Evolutionary conservation across 2,888 invertebrate species (phyloP), one percentile per base, ranked within the genome.

Genomic region (Machimus rusticus): DNA sequence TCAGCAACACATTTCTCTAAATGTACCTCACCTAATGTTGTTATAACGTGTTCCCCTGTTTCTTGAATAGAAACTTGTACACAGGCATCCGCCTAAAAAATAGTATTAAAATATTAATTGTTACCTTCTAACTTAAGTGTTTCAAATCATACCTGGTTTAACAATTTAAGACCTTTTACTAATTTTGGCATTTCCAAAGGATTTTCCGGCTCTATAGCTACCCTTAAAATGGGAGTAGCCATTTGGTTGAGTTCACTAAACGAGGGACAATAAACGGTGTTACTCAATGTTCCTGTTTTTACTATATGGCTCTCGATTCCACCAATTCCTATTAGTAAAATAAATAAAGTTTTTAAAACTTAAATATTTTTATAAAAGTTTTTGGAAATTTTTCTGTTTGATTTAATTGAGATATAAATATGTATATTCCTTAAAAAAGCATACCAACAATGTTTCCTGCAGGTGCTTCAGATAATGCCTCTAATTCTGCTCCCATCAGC

Each of bases 21-120:
- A 93, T 99, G 99, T 1, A 99, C 97, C 93, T 99, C 99, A 0
- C 99, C 99, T 1, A 99, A 97, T 0, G 99, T 99, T 2, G 98
- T 95, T 43, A 99, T 94, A 1, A 99, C 97, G 91, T 98, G 96
- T 91, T 99, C 99, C 0, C 99, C 99, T 0, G 97, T 98, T 91
- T 98, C 97, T 92, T 99, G 98, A 19, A 99, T 94, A 0, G 96
- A 93, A 1, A 98, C 96, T 92, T 97, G 95, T 0, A 99, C 98
- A 92, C 98, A 98, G 0, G 98, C 97, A 93, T 99, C 99, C 0
- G 93, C 92, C 89, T 90, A n/a, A 82, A 14, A 66, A 37, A 43
- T 5, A 46, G 0, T 46, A 46, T 46, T 46, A 46, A 46, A 46
- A 46, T 46, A 3, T 14, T 14, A 46, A 14, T 46, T 14, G 16